These are phyloP conservation scores for Callyntrura sp. DNA, from an alignment of 2,888 invertebrate species.

Conservation along the genomic window DNA sequence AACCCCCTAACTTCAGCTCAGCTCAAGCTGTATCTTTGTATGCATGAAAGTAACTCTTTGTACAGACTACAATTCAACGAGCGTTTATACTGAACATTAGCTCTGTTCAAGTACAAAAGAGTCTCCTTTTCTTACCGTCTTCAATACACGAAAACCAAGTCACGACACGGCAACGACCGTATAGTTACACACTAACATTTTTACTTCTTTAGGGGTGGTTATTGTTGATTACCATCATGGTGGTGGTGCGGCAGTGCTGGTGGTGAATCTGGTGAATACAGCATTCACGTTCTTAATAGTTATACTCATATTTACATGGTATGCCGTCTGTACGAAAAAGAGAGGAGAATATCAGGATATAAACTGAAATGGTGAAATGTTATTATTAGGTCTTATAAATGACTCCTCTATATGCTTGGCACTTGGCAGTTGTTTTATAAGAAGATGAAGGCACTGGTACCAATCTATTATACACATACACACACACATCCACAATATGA, in stretches of 20 bases:
- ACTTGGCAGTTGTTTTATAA: neutral
- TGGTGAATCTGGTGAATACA: constrained; percentile 62
- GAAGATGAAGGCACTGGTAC: neutral
- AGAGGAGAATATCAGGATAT: too few relatives aligned
- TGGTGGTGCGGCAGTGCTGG: constrained; percentile 66
- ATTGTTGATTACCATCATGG: constrained; percentile 48
- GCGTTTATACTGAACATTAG: neutral
- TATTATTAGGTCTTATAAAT: too few relatives aligned
- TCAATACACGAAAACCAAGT: constrained; percentile 67
- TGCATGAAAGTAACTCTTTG: constrained; percentile 33
- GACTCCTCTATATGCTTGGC: too few relatives aligned
- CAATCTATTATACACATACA: neutral
- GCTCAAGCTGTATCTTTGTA: neutral
- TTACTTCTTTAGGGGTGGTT: constrained; percentile 75
- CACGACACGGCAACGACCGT: constrained; percentile 78
- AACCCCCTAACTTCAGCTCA: neutral
- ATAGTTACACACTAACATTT: constrained; percentile 71
- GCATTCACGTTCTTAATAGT: constrained; percentile 40
- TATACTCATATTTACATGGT: constrained; percentile 28
- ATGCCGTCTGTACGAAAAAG: neutral
- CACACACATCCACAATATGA: neutral
- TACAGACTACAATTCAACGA: constrained; percentile 23
- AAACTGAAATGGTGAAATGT: too few relatives aligned
- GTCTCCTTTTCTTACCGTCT: constrained; percentile 19
- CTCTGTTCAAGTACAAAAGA: neutral